Evolutionary conservation across 2,888 invertebrate species (phyloP).

Genomic region (Conchocele bisecta): DNA sequence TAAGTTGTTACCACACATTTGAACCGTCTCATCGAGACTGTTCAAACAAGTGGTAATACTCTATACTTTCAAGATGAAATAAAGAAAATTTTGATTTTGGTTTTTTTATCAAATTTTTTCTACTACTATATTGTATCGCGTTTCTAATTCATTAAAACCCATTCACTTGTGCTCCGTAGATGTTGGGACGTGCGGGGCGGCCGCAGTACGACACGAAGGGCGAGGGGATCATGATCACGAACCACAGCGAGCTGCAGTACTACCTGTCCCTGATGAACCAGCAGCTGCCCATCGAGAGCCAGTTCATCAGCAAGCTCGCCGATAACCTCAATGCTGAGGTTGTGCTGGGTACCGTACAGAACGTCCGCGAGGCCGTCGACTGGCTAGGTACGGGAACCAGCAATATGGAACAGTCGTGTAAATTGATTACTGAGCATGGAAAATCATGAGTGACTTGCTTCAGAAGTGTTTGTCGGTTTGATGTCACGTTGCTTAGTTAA

Average conservation of each 20-base stretch:
- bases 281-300: slow-evolving; percentile 98
- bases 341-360: slow-evolving; percentile 96
- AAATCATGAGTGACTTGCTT: too few relatives aligned
- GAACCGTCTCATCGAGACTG: too few relatives aligned
- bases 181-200: slow-evolving; percentile 98
- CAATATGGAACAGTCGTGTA: too few relatives aligned
- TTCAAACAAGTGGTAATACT: too few relatives aligned
- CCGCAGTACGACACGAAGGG: slow-evolving; percentile 99
- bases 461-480: too few relatives aligned
- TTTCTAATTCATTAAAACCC: neutral
- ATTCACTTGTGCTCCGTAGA: slow-evolving; percentile 83
- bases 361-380: slow-evolving; percentile 93
- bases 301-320: slow-evolving; percentile 94
- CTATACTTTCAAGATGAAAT: too few relatives aligned
- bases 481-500: too few relatives aligned
- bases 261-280: slow-evolving; percentile 98
- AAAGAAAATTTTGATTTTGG: too few relatives aligned
- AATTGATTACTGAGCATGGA: too few relatives aligned
- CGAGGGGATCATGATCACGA: slow-evolving; percentile 97
- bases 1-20: too few relatives aligned
- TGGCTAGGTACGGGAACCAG: slow-evolving; percentile 94
- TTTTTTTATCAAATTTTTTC: too few relatives aligned
- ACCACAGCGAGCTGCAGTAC: slow-evolving; percentile 99
- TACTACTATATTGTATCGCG: neutral
- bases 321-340: slow-evolving; percentile 99